A percentile compares a stretch with the other conserved stretches of the same genome.
These are phyloP conservation scores for Acrocera orbiculus DNA, from an alignment of 2,888 invertebrate genomes.

Conservation along the genomic window DNA sequence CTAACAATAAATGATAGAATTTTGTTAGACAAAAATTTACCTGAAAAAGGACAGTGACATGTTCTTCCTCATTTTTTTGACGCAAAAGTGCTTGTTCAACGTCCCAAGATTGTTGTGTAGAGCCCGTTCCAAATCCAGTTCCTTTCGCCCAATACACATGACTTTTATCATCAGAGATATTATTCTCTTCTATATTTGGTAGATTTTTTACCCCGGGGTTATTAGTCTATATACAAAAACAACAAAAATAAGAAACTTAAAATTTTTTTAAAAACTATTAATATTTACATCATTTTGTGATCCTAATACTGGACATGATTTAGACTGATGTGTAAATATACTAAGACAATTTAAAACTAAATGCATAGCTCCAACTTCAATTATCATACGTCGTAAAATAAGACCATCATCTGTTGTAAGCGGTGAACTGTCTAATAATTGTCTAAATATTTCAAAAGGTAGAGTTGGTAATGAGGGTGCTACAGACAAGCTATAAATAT, in stretches of 20 bases:
- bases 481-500: constrained; percentile 51
- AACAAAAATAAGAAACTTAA: not conserved
- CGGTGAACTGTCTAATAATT: constrained; percentile 59
- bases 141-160: constrained; percentile 91
- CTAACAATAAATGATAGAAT: not conserved
- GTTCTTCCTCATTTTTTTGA: constrained; percentile 83
- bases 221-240: constrained; percentile 3
- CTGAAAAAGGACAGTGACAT: constrained; percentile 68
- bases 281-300: constrained; percentile 17
- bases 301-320: constrained; percentile 32
- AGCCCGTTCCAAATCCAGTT: constrained; percentile 91
- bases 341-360: constrained; percentile 74
- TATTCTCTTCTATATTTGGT: constrained; percentile 25
- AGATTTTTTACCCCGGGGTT: constrained; percentile 16
- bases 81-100: constrained; percentile 83
- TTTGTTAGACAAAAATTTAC: constrained; percentile 19
- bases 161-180: constrained; percentile 48
- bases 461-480: constrained; percentile 47
- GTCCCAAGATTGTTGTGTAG: constrained; percentile 91
- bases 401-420: constrained; percentile 59
- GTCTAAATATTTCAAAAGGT: constrained; percentile 37
- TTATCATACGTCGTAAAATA: constrained; percentile 54
- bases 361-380: constrained; percentile 70
- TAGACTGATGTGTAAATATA: constrained; percentile 69
- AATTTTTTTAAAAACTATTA: not conserved